These are phyloP conservation scores for Philaethria dido DNA, from an alignment of 2,888 invertebrate genomes.

Conservation along the genomic window DNA sequence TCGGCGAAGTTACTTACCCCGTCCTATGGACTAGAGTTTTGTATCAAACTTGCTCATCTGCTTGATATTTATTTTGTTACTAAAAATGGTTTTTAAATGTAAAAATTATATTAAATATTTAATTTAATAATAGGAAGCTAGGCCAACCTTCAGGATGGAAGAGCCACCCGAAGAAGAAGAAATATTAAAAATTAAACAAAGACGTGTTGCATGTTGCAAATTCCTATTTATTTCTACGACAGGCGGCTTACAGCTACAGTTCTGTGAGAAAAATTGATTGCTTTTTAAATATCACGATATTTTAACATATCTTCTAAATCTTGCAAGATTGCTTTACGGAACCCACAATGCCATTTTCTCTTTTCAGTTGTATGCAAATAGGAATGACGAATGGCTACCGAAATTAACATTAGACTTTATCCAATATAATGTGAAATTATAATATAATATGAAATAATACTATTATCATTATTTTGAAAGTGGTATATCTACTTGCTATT, in stretches of 20 bases:
- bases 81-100: not conserved
- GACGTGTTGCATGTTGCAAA: too few relatives aligned
- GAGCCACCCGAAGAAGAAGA: too few relatives aligned
- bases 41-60: constrained; percentile 58
- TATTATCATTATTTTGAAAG: not conserved
- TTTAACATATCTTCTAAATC: not conserved
- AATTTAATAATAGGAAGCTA: too few relatives aligned
- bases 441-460: not conserved
- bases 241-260: too few relatives aligned
- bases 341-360: not conserved
- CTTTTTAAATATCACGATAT: too few relatives aligned
- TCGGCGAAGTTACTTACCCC: constrained; percentile 64
- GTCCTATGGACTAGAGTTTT: constrained; percentile 60
- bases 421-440: not conserved
- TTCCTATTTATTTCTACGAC: too few relatives aligned
- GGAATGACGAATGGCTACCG: too few relatives aligned
- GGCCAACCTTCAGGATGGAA: too few relatives aligned
- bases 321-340: not conserved
- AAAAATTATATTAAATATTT: not conserved
- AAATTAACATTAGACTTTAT: too few relatives aligned
- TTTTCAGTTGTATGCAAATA: not conserved
- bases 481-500: not conserved
- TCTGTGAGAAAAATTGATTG: too few relatives aligned
- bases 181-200: too few relatives aligned
- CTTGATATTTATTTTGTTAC: constrained; percentile 52